Percentiles rank a stretch among this genome's conserved stretches.
These are phyloP conservation scores for Galbula dea DNA, from an alignment of 2,113 vertebrate species.

Conservation along the genomic window DNA sequence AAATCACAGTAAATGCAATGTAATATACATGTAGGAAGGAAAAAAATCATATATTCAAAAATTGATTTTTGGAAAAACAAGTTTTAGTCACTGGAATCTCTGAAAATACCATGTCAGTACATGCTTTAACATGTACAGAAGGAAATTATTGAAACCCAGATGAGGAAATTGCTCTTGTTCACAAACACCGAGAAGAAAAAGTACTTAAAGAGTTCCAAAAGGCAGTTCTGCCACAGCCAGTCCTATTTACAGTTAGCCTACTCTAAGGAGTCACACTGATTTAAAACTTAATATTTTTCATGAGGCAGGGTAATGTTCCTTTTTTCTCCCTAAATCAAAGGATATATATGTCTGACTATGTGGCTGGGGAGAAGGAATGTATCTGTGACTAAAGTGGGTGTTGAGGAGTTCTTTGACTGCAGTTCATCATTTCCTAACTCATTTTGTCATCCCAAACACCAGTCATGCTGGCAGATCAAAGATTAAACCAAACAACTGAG, in stretches of 20 bases:
- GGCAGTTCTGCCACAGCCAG: not conserved
- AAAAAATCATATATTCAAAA: not conserved
- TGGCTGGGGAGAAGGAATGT: not conserved
- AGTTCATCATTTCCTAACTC: not conserved
- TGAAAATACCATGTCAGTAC: not conserved
- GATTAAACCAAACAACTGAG: not conserved
- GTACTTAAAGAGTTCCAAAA: not conserved
- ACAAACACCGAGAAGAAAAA: not conserved
- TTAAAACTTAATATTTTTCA: not conserved
- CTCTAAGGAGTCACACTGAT: not conserved
- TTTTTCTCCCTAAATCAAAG: not conserved
- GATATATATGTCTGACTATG: not conserved
- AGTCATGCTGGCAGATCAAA: not conserved
- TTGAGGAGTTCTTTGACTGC: not conserved
- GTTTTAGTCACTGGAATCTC: not conserved
- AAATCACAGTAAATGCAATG: not conserved
- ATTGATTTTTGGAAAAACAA: not conserved
- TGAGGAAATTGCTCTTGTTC: not conserved
- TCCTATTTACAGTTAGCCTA: not conserved
- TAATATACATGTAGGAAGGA: not conserved
- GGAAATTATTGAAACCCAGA: not conserved
- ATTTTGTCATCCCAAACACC: not conserved
- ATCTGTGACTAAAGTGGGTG: not conserved
- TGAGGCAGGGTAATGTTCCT: not conserved
- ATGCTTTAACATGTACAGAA: accelerated